These are phyloP conservation scores for Poeciliopsis prolifica DNA, from an alignment of 2,113 vertebrate species.

Conservation along the genomic window DNA sequence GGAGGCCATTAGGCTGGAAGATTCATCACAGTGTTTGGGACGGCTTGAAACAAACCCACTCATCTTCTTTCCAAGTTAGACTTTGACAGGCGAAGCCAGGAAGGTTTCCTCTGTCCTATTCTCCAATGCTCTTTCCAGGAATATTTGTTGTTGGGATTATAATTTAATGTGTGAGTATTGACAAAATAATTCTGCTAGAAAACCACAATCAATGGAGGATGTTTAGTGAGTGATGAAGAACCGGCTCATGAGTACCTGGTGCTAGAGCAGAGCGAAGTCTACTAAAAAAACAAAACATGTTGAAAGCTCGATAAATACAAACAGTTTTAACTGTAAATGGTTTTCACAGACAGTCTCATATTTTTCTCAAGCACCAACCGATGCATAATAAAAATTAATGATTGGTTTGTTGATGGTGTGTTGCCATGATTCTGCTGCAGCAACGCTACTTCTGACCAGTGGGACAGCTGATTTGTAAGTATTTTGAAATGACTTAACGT, in stretches of 20 bases:
- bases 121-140: neutral
- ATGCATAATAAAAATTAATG: too few species aligned
- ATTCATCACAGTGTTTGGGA: conserved; percentile 50
- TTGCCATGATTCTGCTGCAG: too few species aligned
- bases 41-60: conserved; percentile 42
- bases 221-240: conserved; percentile 28
- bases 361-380: too few species aligned
- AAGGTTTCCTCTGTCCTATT: conserved; percentile 7
- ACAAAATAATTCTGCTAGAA: conserved; percentile 31
- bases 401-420: too few species aligned
- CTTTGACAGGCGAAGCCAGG: neutral
- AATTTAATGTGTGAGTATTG: conserved; percentile 28
- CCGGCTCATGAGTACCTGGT: conserved; percentile 24
- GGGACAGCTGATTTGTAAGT: too few species aligned
- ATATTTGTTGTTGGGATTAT: conserved; percentile 25
- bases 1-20: conserved; percentile 3
- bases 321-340: neutral
- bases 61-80: conserved; percentile 16
- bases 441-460: too few species aligned
- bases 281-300: neutral
- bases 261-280: neutral
- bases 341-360: too few species aligned
- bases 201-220: conserved; percentile 40
- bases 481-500: too few species aligned
- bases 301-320: conserved; percentile 1